Conservation (phyloP, 1,140 invertebrate genomes). For the Brachionus sp. region DNA sequence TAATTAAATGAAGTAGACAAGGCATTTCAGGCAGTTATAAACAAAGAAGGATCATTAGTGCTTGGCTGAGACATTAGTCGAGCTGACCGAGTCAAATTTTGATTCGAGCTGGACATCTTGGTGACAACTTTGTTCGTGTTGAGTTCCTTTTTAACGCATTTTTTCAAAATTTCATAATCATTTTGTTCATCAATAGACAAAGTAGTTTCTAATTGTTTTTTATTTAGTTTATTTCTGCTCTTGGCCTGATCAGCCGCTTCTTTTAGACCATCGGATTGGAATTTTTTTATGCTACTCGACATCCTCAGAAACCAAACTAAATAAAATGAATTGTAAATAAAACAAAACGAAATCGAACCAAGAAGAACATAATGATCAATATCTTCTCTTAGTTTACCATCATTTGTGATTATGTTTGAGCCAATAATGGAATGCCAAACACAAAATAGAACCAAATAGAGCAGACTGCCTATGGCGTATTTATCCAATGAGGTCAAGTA, state of each 20-base stretch:
- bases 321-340: conserved; percentile 30
- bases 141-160: background rate
- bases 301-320: conserved; percentile 39
- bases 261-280: conserved; percentile 9
- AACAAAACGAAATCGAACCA: conserved; percentile 8
- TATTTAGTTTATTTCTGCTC: background rate
- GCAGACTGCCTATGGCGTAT: conserved; percentile 36
- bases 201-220: background rate
- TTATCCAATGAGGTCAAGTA: conserved; percentile 43
- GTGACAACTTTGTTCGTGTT: background rate
- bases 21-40: background rate
- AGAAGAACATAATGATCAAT: conserved; percentile 14
- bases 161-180: conserved; percentile 16
- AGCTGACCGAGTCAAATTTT: background rate
- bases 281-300: conserved; percentile 32
- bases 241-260: background rate
- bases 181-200: conserved; percentile 15
- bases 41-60: background rate
- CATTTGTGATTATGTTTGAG: conserved; percentile 31
- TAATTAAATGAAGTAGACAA: background rate
- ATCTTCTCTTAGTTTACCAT: conserved; percentile 5
- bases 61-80: background rate
- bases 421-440: conserved; percentile 46
- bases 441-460: conserved; percentile 44
- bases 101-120: background rate